phyloP scores from a whole-genome alignment of 2,113 vertebrate species.

The Alouatta palliata region DNA sequence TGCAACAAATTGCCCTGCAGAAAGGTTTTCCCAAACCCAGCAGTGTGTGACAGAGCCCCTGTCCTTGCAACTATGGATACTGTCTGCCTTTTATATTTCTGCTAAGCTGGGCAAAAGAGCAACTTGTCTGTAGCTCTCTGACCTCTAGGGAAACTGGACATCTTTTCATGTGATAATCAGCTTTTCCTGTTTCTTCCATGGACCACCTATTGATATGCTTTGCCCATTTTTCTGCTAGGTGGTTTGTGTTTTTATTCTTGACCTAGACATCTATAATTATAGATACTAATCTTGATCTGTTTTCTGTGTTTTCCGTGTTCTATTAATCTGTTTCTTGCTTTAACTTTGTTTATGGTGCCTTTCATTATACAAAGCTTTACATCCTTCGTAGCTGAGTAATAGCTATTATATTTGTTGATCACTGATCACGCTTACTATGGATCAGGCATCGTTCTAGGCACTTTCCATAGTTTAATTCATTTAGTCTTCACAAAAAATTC shows the following conservation, averaged over 20 bases:
- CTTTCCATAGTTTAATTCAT: neutral
- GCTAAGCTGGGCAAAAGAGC: neutral
- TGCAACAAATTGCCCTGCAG: neutral
- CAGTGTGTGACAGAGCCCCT: neutral
- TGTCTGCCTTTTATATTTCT: neutral
- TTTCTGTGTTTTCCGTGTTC: neutral
- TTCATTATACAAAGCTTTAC: neutral
- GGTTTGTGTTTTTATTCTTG: neutral
- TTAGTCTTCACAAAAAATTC: neutral
- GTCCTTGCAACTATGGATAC: neutral
- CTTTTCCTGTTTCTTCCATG: neutral
- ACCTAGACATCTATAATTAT: neutral
- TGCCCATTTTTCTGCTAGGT: neutral
- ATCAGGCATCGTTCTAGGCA: neutral
- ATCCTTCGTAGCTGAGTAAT: neutral
- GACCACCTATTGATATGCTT: neutral
- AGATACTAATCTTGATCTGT: neutral
- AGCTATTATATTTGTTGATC: neutral
- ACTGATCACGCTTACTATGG: neutral
- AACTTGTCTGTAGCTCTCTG: neutral
- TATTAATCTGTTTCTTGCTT: neutral
- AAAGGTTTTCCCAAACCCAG: neutral
- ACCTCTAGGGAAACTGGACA: neutral
- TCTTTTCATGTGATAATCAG: neutral
- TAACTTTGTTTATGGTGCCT: neutral